A percentile compares a stretch with the other conserved stretches of the same genome.
phyloP scores from a whole-genome alignment of 1,140 invertebrate genomes.

The Brachionus koreanus region DNA sequence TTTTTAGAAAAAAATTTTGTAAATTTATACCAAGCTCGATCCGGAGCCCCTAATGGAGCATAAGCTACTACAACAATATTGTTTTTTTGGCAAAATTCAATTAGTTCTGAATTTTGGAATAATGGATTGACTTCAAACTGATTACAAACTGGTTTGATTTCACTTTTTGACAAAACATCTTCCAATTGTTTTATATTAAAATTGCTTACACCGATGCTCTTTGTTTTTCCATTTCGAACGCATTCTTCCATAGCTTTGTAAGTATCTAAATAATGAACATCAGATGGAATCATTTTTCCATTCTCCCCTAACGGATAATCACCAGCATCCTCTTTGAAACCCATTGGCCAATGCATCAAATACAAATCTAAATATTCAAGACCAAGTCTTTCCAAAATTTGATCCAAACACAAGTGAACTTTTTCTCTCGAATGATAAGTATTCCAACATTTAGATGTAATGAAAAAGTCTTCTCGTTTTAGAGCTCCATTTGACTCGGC shows the following conservation, averaged over 20 bases:
- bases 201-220: slow-evolving; percentile 58
- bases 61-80: slow-evolving; percentile 47
- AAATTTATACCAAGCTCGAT: neutral
- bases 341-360: slow-evolving; percentile 56
- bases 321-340: slow-evolving; percentile 49
- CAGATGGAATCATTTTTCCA: slow-evolving; percentile 48
- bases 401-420: slow-evolving; percentile 34
- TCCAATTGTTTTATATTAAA: slow-evolving; percentile 55
- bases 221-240: slow-evolving; percentile 45
- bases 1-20: neutral
- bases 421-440: slow-evolving; percentile 32
- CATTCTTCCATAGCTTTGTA: slow-evolving; percentile 39
- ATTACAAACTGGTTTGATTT: slow-evolving; percentile 56
- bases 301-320: slow-evolving; percentile 56
- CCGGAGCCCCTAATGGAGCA: slow-evolving; percentile 33
- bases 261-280: slow-evolving; percentile 42
- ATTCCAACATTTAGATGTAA: slow-evolving; percentile 38
- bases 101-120: slow-evolving; percentile 53
- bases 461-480: slow-evolving; percentile 41
- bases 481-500: slow-evolving; percentile 3
- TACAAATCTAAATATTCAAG: slow-evolving; percentile 54
- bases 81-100: slow-evolving; percentile 54
- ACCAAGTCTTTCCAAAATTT: slow-evolving; percentile 53
- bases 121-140: slow-evolving; percentile 60
- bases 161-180: slow-evolving; percentile 51